These are phyloP conservation scores for Synaphobranchus kaupii DNA, from an alignment of 2,797 vertebrate species.

Conservation along the genomic window DNA sequence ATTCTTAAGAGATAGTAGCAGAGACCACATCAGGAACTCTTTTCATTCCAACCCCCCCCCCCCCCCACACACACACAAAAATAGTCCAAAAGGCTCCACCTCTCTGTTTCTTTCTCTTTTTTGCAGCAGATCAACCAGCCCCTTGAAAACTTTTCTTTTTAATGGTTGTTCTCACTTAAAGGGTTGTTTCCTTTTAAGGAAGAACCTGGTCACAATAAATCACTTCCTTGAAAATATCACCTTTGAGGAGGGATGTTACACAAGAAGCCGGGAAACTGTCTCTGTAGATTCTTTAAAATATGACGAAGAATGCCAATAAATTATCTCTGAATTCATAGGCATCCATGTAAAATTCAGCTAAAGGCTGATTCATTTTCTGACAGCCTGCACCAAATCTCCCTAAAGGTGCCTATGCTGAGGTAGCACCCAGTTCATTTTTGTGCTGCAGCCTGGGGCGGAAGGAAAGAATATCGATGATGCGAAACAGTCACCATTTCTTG, in stretches of 20 bases:
- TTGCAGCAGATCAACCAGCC: not conserved
- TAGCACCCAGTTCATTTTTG: slow-evolving; percentile 44
- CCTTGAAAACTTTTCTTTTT: not conserved
- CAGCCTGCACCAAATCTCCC: slow-evolving; percentile 45
- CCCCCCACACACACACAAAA: not conserved
- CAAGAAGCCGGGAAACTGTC: slow-evolving; percentile 13
- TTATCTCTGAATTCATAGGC: slow-evolving; percentile 42
- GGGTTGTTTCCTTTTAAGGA: not conserved
- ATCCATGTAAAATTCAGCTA: slow-evolving; percentile 40
- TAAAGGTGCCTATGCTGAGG: slow-evolving; percentile 43
- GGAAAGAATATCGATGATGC: slow-evolving; percentile 6
- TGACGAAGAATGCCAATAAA: slow-evolving; percentile 41
- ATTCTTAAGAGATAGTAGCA: slow-evolving; percentile 37
- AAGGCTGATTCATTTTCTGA: slow-evolving; percentile 41
- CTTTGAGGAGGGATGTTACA: slow-evolving; percentile 27
- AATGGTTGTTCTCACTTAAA: not conserved
- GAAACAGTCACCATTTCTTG: not conserved
- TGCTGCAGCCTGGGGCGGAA: slow-evolving; percentile 19
- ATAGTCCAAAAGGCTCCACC: not conserved
- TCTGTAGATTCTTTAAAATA: slow-evolving; percentile 28
- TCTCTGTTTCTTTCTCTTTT: slow-evolving; percentile 7
- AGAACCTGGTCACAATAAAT: slow-evolving; percentile 25
- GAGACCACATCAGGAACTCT: not conserved
- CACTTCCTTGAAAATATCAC: slow-evolving; percentile 7
- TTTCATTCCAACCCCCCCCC: slow-evolving; percentile 25